Evolutionary conservation across 2,888 invertebrate genomes (phyloP).

Genomic region (Cerastoderma edule): DNA sequence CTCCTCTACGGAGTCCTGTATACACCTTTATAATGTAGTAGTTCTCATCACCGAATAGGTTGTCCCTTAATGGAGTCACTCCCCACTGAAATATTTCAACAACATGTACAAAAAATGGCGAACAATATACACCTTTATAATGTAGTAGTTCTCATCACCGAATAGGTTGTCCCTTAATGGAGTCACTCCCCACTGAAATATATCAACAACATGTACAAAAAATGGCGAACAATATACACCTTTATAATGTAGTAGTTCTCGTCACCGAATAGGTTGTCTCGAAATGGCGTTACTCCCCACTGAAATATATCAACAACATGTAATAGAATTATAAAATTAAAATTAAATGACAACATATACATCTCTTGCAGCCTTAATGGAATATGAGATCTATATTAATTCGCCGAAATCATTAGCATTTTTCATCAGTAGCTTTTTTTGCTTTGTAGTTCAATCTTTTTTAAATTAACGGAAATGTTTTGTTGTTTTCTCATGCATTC

Average conservation of each 20-base stretch:
- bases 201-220: background rate
- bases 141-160: constrained; percentile 73
- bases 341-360: no score
- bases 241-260: constrained; percentile 75
- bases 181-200: constrained; percentile 76
- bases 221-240: constrained; percentile 76
- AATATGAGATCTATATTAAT: no score
- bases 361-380: no score
- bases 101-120: constrained; percentile 50
- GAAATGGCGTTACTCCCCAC: constrained; percentile 77
- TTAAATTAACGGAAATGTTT: no score
- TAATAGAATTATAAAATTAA: background rate
- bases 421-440: no score
- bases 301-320: constrained; percentile 45
- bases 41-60: constrained; percentile 69
- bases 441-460: no score
- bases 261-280: constrained; percentile 74
- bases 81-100: constrained; percentile 72
- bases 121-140: constrained; percentile 77
- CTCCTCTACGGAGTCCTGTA: constrained; percentile 76
- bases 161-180: constrained; percentile 76
- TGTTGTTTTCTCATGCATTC: no score
- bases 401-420: no score
- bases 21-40: constrained; percentile 77
- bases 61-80: constrained; percentile 75